phyloP scores from a whole-genome alignment of 2,797 vertebrate genomes.

The Neosilurus mollespiculum region DNA sequence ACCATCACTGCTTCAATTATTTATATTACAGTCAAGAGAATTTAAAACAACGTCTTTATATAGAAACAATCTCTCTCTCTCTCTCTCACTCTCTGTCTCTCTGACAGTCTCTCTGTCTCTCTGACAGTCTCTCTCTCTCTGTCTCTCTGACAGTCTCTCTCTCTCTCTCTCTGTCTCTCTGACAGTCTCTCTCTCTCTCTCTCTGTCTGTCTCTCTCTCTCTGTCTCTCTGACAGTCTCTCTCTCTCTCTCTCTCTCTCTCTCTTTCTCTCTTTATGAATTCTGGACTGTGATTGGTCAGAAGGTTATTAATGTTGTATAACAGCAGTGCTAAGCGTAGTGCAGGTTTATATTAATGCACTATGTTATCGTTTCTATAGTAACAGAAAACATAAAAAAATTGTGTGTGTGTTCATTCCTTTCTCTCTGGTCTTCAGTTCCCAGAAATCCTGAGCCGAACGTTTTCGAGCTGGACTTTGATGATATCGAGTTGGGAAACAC shows the following conservation, averaged over 20 bases:
- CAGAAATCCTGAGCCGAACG: slow-evolving; percentile 74
- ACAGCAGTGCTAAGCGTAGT: neutral
- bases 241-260: no score
- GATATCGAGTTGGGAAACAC: slow-evolving; percentile 89
- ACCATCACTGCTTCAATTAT: slow-evolving; percentile 15
- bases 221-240: neutral
- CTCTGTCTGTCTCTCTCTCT: neutral
- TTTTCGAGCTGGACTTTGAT: slow-evolving; percentile 81
- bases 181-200: neutral
- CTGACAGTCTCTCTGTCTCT: no score
- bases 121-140: no score
- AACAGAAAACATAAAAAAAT: no score
- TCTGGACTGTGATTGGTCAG: neutral
- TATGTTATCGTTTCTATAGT: no score
- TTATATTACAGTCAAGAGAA: neutral
- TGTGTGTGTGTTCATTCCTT: neutral
- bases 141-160: neutral
- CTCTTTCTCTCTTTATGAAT: neutral
- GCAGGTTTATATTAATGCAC: neutral
- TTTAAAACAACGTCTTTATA: slow-evolving; percentile 7
- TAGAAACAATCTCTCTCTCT: neutral
- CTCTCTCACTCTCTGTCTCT: no score
- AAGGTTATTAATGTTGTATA: neutral
- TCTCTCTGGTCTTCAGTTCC: slow-evolving; percentile 74
- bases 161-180: neutral